Percentiles rank a stretch among this genome's conserved stretches.
Conservation (phyloP, 1,140 invertebrate species). For the Tetragnatha versicolor region DNA sequence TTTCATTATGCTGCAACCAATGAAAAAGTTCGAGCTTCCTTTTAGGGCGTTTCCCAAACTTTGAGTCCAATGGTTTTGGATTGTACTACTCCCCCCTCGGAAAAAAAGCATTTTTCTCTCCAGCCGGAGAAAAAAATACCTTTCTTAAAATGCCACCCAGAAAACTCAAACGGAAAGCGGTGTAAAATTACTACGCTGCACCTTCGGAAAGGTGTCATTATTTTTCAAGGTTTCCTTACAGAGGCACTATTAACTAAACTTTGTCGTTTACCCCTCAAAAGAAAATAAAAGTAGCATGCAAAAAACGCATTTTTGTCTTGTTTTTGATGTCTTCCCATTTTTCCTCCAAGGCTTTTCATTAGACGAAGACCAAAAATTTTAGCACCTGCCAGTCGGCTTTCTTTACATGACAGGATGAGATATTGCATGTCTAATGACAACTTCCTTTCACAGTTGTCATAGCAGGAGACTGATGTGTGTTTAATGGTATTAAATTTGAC, state of each 20-base stretch:
- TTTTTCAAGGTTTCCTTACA: constrained; percentile 14
- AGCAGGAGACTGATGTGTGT: not conserved
- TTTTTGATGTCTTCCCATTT: not conserved
- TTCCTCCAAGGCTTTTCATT: constrained; percentile 5
- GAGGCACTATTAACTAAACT: constrained; percentile 32
- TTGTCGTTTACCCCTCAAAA: constrained; percentile 13
- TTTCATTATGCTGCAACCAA: constrained; percentile 21
- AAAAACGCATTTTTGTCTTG: not conserved
- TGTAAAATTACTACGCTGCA: constrained; percentile 35
- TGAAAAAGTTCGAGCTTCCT: not conserved
- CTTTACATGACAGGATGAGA: constrained; percentile 11
- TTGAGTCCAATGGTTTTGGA: constrained; percentile 11
- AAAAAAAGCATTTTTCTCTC: not conserved
- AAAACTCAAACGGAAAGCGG: constrained; percentile 37
- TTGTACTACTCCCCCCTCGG: no score
- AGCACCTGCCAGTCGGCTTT: constrained; percentile 3
- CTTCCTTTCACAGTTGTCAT: constrained; percentile 5
- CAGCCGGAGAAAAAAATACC: not conserved
- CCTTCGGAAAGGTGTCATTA: constrained; percentile 36
- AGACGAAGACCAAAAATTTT: not conserved
- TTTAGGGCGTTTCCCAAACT: not conserved
- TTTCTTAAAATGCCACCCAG: constrained; percentile 35
- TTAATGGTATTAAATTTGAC: not conserved
- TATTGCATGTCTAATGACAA: not conserved
- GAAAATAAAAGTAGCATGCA: not conserved